Base-by-base conservation (phyloP, 2,888 invertebrate genomes). In the Tolmerus cingulatus region DNA sequence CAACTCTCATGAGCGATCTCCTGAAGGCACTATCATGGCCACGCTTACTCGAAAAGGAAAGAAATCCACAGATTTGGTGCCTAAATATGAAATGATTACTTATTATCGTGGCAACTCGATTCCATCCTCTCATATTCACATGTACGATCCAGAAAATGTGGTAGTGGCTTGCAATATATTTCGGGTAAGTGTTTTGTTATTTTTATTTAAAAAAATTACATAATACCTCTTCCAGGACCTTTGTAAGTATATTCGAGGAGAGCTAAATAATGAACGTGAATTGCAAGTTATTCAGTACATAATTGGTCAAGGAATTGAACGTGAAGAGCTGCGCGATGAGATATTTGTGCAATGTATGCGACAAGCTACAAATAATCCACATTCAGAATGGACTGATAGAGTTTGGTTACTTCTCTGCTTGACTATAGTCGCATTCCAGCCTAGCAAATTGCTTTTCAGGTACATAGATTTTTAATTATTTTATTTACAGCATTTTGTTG, bases 131-230 rank as follows among this genome's bases (percentile, higher is more conserved):
- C 98, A 98, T 92, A 96, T 98, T 90, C 98, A 98, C 90, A 95
- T 98, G 94, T 98, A 98, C 91, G 98, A 98, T 93, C 97, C 98
- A 0, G 98, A 98, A 91, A 98, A 98, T 92, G 95, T 98, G 55
- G 95, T 96, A 82, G 95, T 97, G 0, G 97, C 98, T 5, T 97
- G 98, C 90, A 96, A 95, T 89, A 96, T 98, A 89, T 98, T 98
- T 92, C 95, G 97, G 93, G 98, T 97, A 93, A 95, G 95, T n/a
- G 5, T 9, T 12, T 27, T 3, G n/a, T 57, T 27, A 0, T 66
- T 66, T 23, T 23, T 7, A 12, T 23, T 30, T 86, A 46, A 4
- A 76, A 37, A 74, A 2, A 46, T 37, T n/a, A 1, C 40, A 74
- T 46, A 51, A 51, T 16, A 23, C n/a, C 12, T 27, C 89, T 89